Evolutionary conservation across 1,140 invertebrate species (phyloP), one percentile per base, ranked within the genome.

Genomic region (Idris sp.): DNA sequence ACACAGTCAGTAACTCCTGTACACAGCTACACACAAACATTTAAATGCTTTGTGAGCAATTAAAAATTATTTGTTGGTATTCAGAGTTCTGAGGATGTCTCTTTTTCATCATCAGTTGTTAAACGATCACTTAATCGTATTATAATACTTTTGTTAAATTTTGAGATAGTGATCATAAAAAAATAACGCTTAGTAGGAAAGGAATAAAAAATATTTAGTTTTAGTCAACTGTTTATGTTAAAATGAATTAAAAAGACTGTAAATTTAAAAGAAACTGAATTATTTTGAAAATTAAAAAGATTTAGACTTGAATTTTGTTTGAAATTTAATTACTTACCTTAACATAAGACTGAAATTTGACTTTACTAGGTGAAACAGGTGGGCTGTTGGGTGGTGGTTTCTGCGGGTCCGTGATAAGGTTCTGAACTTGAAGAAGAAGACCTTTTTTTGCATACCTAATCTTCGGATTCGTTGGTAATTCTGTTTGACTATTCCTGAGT

Each of bases 341-440:
- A 25, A 87, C 78, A 15, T 84, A 88, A 0, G 84, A 86, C n/a
- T 87, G 81, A 43, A 87, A 88, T 8, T 86, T 86, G 13, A 86
- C 76, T 83, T 88, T 88, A 36, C 87, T 87, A 0, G 87, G 87
- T 2, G 86, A 87, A 5, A 87, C 83, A 1, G 87, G 87, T 8
- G 86, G 86, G 65, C 85, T 87, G 7, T 31, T 79, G 0, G 84
- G 82, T 9, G 74, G 64, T 5, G 53, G 40, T n/a, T 68, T 78
- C 6, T 67, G 54, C 0, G 76, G 80, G 8, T 68, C 59, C 9
- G 74, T 48, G 0, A 84, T 33, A 4, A 86, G 61, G 59, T 88
- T 88, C 18, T 84, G 83, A 14, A 88, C 83, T 9, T 82, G 79
- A 7, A 83, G 19, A 0, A 87, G 67, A 25, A 76, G 76, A 0